A percentile compares a stretch with the other conserved stretches of the same genome.
These are phyloP conservation scores for Petrosia ficiformis DNA, from an alignment of 37 sponge, comb jelly and placozoan species.

Conservation along the genomic window DNA sequence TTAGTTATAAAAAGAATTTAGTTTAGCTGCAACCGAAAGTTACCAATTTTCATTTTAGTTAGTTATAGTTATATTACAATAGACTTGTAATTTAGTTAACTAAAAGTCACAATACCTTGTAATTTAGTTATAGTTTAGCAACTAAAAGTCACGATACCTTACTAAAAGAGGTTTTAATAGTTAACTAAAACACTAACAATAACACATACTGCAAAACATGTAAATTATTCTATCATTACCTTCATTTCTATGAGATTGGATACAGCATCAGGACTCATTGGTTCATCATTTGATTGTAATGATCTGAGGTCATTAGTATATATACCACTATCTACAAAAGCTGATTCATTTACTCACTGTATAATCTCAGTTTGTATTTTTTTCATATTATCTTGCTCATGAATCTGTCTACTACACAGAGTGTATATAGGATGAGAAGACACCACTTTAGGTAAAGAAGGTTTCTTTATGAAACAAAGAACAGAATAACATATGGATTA, in stretches of 20 bases:
- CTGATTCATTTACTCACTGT: background rate
- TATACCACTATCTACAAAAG: background rate
- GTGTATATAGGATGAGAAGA: slow-evolving; percentile 9
- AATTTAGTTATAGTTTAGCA: no score
- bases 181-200: no score
- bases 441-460: background rate
- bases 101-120: no score
- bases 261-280: background rate
- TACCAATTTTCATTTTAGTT: no score
- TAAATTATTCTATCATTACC: background rate
- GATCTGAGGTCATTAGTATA: background rate
- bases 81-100: no score
- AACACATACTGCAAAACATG: slow-evolving; percentile 11
- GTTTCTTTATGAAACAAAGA: background rate
- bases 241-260: background rate
- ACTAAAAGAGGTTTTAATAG: no score
- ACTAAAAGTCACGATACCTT: no score
- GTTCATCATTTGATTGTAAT: background rate
- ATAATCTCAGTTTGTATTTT: background rate
- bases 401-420: slow-evolving; percentile 10
- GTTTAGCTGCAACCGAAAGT: no score
- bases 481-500: background rate
- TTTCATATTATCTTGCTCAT: slow-evolving; percentile 21
- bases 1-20: no score
- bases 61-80: no score